Conservation (phyloP, 2,113 vertebrate genomes). For the Anthoscopus minutus region DNA sequence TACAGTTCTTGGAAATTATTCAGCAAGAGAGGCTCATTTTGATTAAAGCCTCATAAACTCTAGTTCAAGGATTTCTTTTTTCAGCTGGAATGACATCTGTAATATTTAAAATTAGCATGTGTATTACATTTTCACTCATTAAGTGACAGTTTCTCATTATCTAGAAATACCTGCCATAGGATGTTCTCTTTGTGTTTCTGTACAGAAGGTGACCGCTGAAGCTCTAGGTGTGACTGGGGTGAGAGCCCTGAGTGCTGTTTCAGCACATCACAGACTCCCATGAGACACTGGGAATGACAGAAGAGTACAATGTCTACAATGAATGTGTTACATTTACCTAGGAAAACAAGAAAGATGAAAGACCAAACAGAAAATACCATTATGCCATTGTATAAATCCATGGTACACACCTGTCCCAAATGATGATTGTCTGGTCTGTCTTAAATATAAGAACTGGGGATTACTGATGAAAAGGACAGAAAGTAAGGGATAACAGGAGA, state of each 20-base stretch:
- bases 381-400: not conserved
- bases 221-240: not conserved
- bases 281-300: not conserved
- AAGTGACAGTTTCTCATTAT: not conserved
- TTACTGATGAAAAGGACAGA: not conserved
- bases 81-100: not conserved
- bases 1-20: not conserved
- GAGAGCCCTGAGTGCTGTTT: not conserved
- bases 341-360: not conserved
- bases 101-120: not conserved
- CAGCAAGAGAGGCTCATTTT: not conserved
- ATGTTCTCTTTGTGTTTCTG: not conserved
- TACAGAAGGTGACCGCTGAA: not conserved
- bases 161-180: not conserved
- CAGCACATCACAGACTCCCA: fast-evolving
- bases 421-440: not conserved
- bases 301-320: not conserved
- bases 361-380: not conserved
- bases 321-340: not conserved
- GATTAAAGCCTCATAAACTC: not conserved
- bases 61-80: not conserved
- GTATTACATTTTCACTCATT: not conserved
- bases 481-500: not conserved
- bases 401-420: not conserved
- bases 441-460: not conserved